A percentile compares a stretch with the other conserved stretches of the same genome.
These are phyloP conservation scores for Molossus alvarezi DNA, from an alignment of 2,797 vertebrate species.

Conservation along the genomic window DNA sequence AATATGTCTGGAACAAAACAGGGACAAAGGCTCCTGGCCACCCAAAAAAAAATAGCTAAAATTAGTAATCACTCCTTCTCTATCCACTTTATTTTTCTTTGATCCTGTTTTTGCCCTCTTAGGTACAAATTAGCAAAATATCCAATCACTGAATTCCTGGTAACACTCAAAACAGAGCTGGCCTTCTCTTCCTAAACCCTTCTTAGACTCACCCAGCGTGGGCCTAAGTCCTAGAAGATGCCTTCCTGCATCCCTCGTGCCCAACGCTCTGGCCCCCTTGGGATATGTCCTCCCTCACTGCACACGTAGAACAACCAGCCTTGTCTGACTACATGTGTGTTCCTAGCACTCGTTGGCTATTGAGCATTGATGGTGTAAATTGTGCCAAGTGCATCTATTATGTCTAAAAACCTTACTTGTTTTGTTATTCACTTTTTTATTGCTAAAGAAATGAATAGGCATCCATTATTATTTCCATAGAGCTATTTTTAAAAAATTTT, in stretches of 20 bases:
- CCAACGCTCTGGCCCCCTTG: neutral
- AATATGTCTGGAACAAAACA: neutral
- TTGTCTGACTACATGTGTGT: rapidly evolving
- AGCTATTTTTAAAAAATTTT: neutral
- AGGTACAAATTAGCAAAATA: neutral
- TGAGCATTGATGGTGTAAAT: neutral
- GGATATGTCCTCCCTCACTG: too few species aligned
- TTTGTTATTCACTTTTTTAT: neutral
- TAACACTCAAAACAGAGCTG: neutral
- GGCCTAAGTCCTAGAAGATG: neutral
- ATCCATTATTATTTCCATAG: neutral
- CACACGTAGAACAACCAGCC: neutral
- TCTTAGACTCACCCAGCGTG: neutral
- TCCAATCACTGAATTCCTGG: neutral
- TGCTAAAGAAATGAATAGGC: neutral
- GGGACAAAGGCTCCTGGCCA: neutral
- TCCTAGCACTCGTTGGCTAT: neutral
- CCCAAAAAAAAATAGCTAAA: neutral
- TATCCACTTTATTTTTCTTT: neutral
- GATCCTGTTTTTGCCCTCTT: neutral
- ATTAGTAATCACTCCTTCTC: neutral
- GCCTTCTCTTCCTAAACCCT: neutral
- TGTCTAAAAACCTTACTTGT: neutral
- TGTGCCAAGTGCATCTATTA: rapidly evolving
- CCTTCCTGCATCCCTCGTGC: neutral